phyloP scores from a whole-genome alignment of 1,140 invertebrate genomes.

The Drosophila leontia region DNA sequence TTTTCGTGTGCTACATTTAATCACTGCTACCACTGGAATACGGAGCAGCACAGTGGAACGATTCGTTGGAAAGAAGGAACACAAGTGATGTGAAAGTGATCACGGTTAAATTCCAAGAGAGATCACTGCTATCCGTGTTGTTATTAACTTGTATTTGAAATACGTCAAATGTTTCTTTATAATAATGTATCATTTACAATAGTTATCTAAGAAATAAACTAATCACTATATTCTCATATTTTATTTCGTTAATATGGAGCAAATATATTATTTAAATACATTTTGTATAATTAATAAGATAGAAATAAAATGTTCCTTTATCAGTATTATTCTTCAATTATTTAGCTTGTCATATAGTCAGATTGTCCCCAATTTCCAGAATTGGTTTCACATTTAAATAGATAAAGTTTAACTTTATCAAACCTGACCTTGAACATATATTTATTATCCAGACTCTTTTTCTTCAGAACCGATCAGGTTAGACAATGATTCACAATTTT shows the following conservation, averaged over 20 bases:
- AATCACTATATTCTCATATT: no score
- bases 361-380: not conserved
- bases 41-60: slow-evolving; percentile 30
- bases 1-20: slow-evolving; percentile 24
- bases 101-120: no score
- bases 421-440: not conserved
- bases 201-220: no score
- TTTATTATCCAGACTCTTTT: not conserved
- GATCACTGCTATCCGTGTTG: no score
- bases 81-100: not conserved
- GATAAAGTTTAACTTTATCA: not conserved
- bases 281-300: not conserved
- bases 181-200: no score
- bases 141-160: no score
- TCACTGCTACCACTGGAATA: slow-evolving; percentile 18
- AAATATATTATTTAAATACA: no score
- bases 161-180: no score
- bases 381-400: not conserved
- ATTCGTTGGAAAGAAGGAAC: not conserved
- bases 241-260: no score
- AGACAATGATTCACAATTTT: slow-evolving; percentile 3
- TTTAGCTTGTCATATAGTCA: not conserved
- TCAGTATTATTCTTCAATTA: not conserved
- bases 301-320: not conserved
- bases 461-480: not conserved